Base-by-base conservation (phyloP, 1,140 invertebrate genomes). In the Ruditapes philippinarum region DNA sequence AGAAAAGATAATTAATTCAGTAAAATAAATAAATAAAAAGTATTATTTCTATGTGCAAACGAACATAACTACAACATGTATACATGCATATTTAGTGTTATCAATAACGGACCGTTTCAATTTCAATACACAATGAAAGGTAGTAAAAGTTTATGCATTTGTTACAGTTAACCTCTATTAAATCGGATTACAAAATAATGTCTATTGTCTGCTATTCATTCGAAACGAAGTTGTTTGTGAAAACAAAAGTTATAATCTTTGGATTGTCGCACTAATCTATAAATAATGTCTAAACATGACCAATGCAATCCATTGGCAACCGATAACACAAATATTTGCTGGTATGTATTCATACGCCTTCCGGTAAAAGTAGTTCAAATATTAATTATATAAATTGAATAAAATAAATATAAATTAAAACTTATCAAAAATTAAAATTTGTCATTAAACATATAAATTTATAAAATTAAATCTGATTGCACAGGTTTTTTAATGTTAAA, bases 311-410 rank as follows among this genome's bases (percentile, higher is more conserved):
- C 65, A 70, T 38, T 70, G 28, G 65, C 65, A 70, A 70, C 65
- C 65, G 65, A 70, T 70, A 70, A 70, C 36, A 70, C 65, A 70
- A 70, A 70, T 70, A 70, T 38, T 70, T 28, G 25, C 65, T 38
- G 14, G 7, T 38, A 70, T 22, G 65, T 70, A 70, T 70, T 70
- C 65, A 1, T 70, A 70, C 65, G 22, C 65, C 5, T 62, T 70
- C 14, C 12, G 9, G 11, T 38, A 19, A 70, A 70, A 70, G 33
- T 70, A 70, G 65, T 70, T 33, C 65, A 7, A 76, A n/a, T 7
- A 97, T 70, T 97, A 98, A 54, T 97, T 4, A n/a, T 14, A 17
- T 57, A 62, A 62, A 62, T 28, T 62, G 42, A 7, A 45, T 45
- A 7, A 45, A n/a, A 62, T 28, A 54, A 22, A 14, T 19, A 54